Evolutionary conservation across 2,888 invertebrate species (phyloP).

Genomic region (Habrosyne pyritoides): DNA sequence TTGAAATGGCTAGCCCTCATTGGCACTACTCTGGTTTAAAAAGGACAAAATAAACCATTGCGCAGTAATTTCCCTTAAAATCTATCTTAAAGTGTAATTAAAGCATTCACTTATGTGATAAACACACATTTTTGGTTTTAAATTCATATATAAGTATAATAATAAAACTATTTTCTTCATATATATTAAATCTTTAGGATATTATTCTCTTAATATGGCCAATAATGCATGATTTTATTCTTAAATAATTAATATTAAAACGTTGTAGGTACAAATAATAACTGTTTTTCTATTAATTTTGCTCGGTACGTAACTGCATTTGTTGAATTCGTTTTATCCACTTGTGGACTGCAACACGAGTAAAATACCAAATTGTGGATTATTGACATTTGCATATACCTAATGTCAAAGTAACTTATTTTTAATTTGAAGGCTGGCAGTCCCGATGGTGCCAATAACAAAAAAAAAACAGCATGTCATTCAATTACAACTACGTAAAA

Average conservation of each 20-base stretch:
- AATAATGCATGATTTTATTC: slow-evolving; percentile 23
- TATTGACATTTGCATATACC: background rate
- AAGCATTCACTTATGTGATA: slow-evolving; percentile 75
- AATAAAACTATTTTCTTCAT: slow-evolving; percentile 20
- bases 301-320: no score
- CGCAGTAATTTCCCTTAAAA: slow-evolving; percentile 47
- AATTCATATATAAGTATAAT: slow-evolving; percentile 33
- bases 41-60: slow-evolving; percentile 30
- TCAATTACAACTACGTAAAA: slow-evolving; percentile 46
- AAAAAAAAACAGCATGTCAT: slow-evolving; percentile 21
- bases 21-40: slow-evolving; percentile 68
- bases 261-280: slow-evolving; percentile 3
- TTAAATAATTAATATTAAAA: slow-evolving; percentile 15
- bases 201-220: slow-evolving; percentile 41
- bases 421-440: background rate
- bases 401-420: background rate
- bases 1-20: background rate
- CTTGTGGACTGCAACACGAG: no score
- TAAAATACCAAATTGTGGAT: background rate
- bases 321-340: no score
- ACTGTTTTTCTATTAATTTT: no score
- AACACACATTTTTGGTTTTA: slow-evolving; percentile 51
- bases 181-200: slow-evolving; percentile 36
- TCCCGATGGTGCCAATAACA: slow-evolving; percentile 12
- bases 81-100: slow-evolving; percentile 80